Evolutionary conservation across 2,888 invertebrate species (phyloP), one percentile per base, ranked within the genome.

Genomic region (Lasioglossum marginatum): DNA sequence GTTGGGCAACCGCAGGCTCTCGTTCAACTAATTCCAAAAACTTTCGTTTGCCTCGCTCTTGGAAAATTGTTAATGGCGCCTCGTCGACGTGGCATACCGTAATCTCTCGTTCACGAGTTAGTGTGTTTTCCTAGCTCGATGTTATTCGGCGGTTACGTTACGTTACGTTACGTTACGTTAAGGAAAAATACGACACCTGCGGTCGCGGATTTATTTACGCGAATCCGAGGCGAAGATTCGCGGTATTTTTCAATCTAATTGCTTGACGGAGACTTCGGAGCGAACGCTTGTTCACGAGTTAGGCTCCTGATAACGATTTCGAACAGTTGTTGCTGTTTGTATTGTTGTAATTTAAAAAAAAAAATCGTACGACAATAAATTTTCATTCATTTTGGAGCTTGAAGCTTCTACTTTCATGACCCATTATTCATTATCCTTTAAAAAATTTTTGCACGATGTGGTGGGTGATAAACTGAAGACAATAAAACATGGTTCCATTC

Each of bases 11-110:
- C 23, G 10, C 16, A 12, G 60, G 60, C 27, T 60, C 31, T 63
- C 63, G 76, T 63, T 63, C n/a, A 31, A 43, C 43, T 16, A 31
- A 63, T 43, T 76, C 63, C 43, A 31, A 63, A 31, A 27, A 76
- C 43, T 40, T 40, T 75, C 57, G 57, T 60, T 75, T 19, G 8
- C 37, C n/a, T n/a, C 52, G 34, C 6, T 52, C 66, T 66, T 31
- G 66, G 31, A 31, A 66, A 66, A 66, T 66, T 66, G 34, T 34
- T 66, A 66, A 66, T 34, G 34, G 34, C 19, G 1, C 4, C 10
- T 16, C 19, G 34, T 5, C 63, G 63, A 31, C 66, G 66, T 3
- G 34, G 66, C 31, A 16, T 3, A 34, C 0, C 66, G 68, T 68
- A 37, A 37, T 68, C 68, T 52, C 31, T 14, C 63, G 68, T 23